Conservation (phyloP, 2,888 invertebrate genomes). For the Pristionchus entomophagus region DNA sequence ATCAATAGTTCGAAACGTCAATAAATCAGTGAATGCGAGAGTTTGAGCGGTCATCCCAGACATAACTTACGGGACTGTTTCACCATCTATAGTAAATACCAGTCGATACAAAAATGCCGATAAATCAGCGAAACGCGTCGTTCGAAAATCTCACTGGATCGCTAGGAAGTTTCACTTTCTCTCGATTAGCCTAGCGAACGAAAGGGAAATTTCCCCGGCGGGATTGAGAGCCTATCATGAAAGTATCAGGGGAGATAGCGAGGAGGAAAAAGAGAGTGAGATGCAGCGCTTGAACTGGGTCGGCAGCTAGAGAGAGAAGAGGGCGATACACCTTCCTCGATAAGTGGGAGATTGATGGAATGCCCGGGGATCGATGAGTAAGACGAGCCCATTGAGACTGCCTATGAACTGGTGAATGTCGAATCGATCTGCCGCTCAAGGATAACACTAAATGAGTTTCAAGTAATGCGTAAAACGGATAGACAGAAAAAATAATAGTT, state of each 20-base stretch:
- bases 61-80: too few relatives aligned
- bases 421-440: too few relatives aligned
- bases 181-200: not conserved
- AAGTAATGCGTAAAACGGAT: too few relatives aligned
- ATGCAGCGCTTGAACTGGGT: conserved; percentile 28
- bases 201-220: not conserved
- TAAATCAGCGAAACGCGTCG: conserved; percentile 9
- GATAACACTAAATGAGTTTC: too few relatives aligned
- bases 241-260: not conserved
- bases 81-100: too few relatives aligned
- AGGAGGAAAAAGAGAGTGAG: not conserved
- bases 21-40: too few relatives aligned
- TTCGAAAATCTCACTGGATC: not conserved
- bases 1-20: too few relatives aligned
- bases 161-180: conserved; percentile 2
- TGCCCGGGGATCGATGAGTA: not conserved
- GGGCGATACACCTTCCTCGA: not conserved
- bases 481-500: too few relatives aligned
- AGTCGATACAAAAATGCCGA: not conserved
- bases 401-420: too few relatives aligned
- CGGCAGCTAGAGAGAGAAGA: conserved; percentile 13
- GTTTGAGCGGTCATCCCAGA: too few relatives aligned
- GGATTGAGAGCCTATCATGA: conserved; percentile 33
- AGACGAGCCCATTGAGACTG: not conserved
- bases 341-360: conserved; percentile 13